Evolutionary conservation across 2,113 vertebrate species (phyloP).

Genomic region (Poeciliopsis occidentalis): DNA sequence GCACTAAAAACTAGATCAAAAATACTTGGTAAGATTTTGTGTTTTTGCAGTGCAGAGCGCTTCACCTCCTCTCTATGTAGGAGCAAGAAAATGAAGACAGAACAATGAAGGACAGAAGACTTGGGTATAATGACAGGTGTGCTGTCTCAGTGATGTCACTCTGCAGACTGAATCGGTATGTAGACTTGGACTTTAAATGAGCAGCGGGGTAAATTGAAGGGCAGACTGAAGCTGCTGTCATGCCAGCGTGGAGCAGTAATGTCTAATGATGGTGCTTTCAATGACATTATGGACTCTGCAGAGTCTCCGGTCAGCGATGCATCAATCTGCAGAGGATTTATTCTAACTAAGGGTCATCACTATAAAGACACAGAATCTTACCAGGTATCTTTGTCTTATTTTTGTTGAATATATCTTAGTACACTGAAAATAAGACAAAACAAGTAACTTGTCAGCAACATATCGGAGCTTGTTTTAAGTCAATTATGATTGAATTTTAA

Average conservation of each 20-base stretch:
- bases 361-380: no score
- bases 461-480: no score
- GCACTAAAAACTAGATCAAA: no score
- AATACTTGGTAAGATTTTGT: no score
- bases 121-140: slow-evolving; percentile 10
- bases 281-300: slow-evolving; percentile 10
- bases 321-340: background rate
- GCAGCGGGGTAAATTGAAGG: slow-evolving; percentile 42
- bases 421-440: no score
- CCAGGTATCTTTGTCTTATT: no score
- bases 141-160: slow-evolving; percentile 19
- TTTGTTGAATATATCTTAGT: no score
- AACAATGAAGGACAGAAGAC: background rate
- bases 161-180: slow-evolving; percentile 14
- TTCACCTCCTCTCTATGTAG: no score
- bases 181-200: background rate
- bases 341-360: no score
- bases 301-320: background rate
- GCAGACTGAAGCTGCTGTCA: slow-evolving; percentile 28
- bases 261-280: slow-evolving; percentile 20
- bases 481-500: no score
- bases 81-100: background rate
- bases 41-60: background rate
- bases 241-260: background rate
- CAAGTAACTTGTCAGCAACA: no score